Base-by-base conservation (phyloP, 2,113 vertebrate genomes). In the Macrotus californicus region DNA sequence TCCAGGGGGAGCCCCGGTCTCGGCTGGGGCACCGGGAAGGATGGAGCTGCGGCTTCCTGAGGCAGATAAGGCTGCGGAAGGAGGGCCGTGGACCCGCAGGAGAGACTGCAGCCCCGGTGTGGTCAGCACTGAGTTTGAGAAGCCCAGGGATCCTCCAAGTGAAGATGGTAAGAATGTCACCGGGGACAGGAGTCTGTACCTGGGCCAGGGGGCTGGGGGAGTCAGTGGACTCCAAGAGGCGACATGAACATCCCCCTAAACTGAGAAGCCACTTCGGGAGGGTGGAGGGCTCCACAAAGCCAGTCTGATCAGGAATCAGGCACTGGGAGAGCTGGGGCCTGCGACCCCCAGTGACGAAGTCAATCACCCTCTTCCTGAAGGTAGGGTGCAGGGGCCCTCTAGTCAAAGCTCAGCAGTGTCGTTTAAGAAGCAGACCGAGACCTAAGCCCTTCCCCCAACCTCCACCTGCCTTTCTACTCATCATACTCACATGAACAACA, bases 401-500 rank as follows among this genome's bases (percentile, higher is more conserved):
- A n/a, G 24, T 56, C 75, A 26, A 19, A 18, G n/a, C 54, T 72
- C 46, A 39, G 18, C 6, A 56, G 41, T 7, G 22, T n/a, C 82
- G 29, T 24, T 52, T 29, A n/a, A 72, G 89, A 81, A 96, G 26
- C 59, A 64, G 24, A 36, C 29, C 18, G 54, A 39, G 14, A 50
- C 19, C n/a, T 13, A 56, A 91, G 16, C 6, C 29, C 34, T 26
- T 2, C n/a, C 31, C 29, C 54, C 14, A 0, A 4, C 31, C n/a
- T 41, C 50, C 34, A 9, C 6, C 22, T 11, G 18, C 34, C 41
- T 18, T 61, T 22, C 34, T 9, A 7, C 41, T 7, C 67, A 48
- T 34, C 18, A 56, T 34, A 24, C 10, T 75, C 85, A 56, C 7
- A 29, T 56, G 86, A 97, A 97, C 93, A 97, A 96, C 94, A 61